phyloP scores from a whole-genome alignment of 64 coral and sea anemone species.

The Actinia tenebrosa region DNA sequence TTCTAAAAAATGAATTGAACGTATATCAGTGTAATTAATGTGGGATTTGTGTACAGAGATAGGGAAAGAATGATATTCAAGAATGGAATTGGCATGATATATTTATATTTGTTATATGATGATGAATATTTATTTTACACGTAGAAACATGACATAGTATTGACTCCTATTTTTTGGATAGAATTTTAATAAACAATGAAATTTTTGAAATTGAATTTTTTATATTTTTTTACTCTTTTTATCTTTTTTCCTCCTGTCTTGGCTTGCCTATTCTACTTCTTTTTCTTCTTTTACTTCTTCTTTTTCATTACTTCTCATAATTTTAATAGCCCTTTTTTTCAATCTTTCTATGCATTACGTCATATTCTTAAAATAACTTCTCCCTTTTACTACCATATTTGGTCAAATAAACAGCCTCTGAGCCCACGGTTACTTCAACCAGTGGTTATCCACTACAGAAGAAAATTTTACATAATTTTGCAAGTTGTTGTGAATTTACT shows the following conservation, averaged over 20 bases:
- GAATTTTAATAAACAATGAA: neutral
- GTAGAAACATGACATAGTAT: neutral
- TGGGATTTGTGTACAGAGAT: too few species aligned
- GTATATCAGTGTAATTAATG: too few species aligned
- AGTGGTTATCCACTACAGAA: neutral
- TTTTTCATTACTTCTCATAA: neutral
- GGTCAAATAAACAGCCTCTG: neutral
- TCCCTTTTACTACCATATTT: slow-evolving; percentile 3
- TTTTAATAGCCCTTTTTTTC: neutral
- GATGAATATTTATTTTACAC: neutral
- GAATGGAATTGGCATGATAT: neutral
- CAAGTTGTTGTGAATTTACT: neutral
- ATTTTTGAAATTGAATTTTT: neutral
- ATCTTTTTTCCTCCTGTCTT: neutral
- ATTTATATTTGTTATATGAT: neutral
- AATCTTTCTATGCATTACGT: neutral
- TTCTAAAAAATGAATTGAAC: too few species aligned
- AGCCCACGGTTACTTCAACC: neutral
- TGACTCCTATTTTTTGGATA: slow-evolving; percentile 1
- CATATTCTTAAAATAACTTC: neutral
- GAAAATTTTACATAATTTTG: neutral
- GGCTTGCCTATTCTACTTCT: neutral
- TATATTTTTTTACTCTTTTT: neutral
- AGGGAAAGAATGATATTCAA: neutral
- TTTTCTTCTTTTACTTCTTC: neutral